Base-by-base conservation (phyloP, 2,888 invertebrate genomes). In the Andrena flavipes region DNA sequence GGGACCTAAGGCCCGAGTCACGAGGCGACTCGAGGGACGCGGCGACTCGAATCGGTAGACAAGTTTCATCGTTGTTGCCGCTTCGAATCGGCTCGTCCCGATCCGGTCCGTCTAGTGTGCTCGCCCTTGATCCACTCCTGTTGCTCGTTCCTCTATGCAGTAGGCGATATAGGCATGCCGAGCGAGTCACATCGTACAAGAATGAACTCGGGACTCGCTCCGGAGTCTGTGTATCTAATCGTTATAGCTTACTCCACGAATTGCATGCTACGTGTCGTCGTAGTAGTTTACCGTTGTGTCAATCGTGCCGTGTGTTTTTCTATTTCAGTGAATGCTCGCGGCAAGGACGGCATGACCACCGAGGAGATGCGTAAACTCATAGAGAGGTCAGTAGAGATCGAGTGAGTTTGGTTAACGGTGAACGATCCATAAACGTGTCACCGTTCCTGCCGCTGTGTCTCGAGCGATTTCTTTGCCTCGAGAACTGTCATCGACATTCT, bases 331-430 rank as follows among this genome's bases (percentile, higher is more conserved):
- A 96, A 95, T 95, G 95, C 95, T 95, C 95, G 95, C 95, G 95
- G 95, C 96, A 98, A 98, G 97, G 98, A 98, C 96, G 97, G 97
- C 96, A 97, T 97, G 96, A 96, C 97, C 95, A 97, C 97, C 95
- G 98, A 98, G 96, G 98, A 98, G 96, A 98, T 98, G 97, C 97
- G 98, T 96, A 98, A 98, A 96, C 97, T 98, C 95, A 97, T 98
- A 96, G 98, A 98, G 97, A 98, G 98, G 98, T 98, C 96, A 97
- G 96, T 97, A 95, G 91, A 89, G 90, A 88, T 91, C 87, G 88
- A 88, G 88, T 89, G 86, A 83, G 89, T 78, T 87, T 86, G 86
- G 80, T 87, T 81, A 87, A 83, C 89, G 87, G 82, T 81, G 80
- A 73, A 79, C 88, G 76, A 71, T 65, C 62, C 5, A 65, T 56